These are phyloP conservation scores for Polia nebulosa DNA, from an alignment of 2,888 invertebrate genomes.

Conservation along the genomic window DNA sequence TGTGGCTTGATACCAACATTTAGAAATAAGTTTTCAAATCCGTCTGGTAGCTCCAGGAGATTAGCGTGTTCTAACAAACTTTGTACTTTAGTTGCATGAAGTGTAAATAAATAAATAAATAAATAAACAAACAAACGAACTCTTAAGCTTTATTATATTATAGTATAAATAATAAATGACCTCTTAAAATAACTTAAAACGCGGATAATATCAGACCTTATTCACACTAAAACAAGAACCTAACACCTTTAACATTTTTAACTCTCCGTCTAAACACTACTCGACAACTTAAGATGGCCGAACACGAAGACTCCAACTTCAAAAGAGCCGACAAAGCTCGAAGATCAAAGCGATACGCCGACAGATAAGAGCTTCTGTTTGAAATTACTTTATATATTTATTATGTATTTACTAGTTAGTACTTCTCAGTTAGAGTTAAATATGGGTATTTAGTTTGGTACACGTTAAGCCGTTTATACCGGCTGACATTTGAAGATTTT, in stretches of 20 bases:
- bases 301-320: slow-evolving; percentile 47
- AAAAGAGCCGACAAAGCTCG: slow-evolving; percentile 59
- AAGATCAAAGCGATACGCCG: slow-evolving; percentile 53
- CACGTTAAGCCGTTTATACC: not conserved
- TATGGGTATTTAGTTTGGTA: not conserved
- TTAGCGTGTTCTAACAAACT: no score
- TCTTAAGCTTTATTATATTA: no score
- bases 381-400: slow-evolving; percentile 38
- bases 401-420: not conserved
- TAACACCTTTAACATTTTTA: slow-evolving; percentile 13
- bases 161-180: no score
- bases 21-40: no score
- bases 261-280: slow-evolving; percentile 12
- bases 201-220: no score
- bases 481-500: not conserved
- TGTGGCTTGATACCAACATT: no score
- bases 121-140: no score
- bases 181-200: no score
- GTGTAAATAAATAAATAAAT: no score
- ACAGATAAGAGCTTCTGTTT: slow-evolving; percentile 10
- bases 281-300: slow-evolving; percentile 47
- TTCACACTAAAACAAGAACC: not conserved
- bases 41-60: no score
- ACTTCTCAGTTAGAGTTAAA: not conserved
- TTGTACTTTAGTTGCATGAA: no score